Conservation (phyloP, 1,140 invertebrate genomes). For the Aricia agestis region DNA sequence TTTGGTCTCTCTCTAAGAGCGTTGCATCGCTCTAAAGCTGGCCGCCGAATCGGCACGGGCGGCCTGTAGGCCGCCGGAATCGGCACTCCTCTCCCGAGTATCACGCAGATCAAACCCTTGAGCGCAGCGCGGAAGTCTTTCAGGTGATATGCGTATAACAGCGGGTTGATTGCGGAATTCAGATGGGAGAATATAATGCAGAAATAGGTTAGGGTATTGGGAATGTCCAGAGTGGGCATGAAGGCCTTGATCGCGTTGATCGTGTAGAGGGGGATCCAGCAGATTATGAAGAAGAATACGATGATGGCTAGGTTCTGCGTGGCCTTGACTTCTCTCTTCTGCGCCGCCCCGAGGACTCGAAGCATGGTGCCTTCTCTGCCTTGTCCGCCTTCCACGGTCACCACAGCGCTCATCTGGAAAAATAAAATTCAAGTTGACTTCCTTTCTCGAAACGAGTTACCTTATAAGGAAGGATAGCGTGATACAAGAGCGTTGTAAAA, state of each 20-base stretch:
- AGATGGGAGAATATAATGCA: constrained; percentile 92
- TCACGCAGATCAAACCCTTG: constrained; percentile 79
- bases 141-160: constrained; percentile 93
- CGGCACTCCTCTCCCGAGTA: constrained; percentile 72
- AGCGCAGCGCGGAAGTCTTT: constrained; percentile 88
- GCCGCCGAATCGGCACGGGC: constrained; percentile 54
- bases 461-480: background rate
- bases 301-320: constrained; percentile 94
- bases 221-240: constrained; percentile 81
- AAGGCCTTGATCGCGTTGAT: constrained; percentile 93
- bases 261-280: constrained; percentile 94
- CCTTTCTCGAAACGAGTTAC: background rate
- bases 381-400: constrained; percentile 57
- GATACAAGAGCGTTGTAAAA: too few relatives aligned
- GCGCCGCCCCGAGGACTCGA: constrained; percentile 85
- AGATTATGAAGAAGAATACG: constrained; percentile 93
- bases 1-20: constrained; percentile 62
- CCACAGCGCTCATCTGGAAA: constrained; percentile 61
- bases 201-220: constrained; percentile 83
- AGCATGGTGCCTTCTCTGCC: constrained; percentile 81
- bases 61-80: constrained; percentile 60
- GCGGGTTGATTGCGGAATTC: constrained; percentile 92
- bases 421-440: background rate
- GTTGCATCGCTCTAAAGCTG: constrained; percentile 63
- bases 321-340: constrained; percentile 92